phyloP scores from a whole-genome alignment of 2,888 invertebrate genomes.

The Agrochola lota region DNA sequence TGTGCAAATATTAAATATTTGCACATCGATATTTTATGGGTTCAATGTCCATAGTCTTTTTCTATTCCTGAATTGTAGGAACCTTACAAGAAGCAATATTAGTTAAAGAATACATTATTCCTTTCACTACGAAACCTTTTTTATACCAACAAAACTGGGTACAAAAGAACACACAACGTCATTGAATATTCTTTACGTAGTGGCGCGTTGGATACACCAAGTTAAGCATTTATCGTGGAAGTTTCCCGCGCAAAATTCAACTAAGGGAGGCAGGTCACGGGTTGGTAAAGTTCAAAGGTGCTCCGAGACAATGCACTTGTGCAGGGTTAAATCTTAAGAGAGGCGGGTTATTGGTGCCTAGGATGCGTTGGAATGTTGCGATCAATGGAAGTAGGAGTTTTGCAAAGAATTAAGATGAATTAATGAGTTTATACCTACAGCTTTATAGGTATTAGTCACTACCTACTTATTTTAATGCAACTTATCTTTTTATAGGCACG shows the following conservation, averaged over 20 bases:
- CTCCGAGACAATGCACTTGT: slow-evolving; percentile 27
- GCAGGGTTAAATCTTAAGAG: slow-evolving; percentile 43
- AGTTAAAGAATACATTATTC: background rate
- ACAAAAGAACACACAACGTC: slow-evolving; percentile 21
- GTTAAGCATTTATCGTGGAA: slow-evolving; percentile 26
- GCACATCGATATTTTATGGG: background rate
- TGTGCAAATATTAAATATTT: slow-evolving; percentile 24
- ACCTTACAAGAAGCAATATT: background rate
- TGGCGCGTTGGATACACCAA: slow-evolving; percentile 12
- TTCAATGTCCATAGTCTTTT: background rate
- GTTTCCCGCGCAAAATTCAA: slow-evolving; percentile 44
- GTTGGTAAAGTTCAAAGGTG: slow-evolving; percentile 51
- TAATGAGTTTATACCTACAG: background rate
- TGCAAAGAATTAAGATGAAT: background rate
- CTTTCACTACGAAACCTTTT: slow-evolving; percentile 5
- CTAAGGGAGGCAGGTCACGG: slow-evolving; percentile 35
- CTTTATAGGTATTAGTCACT: background rate
- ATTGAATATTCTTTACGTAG: slow-evolving; percentile 39
- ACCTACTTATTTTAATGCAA: no score
- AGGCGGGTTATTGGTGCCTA: slow-evolving; percentile 19
- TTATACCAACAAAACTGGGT: background rate
- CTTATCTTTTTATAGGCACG: no score
- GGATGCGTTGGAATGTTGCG: slow-evolving; percentile 19
- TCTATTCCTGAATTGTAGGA: no score
- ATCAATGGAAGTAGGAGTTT: background rate